Base-by-base conservation (phyloP, 2,113 vertebrate species). In the Triplophysa siluroides region DNA sequence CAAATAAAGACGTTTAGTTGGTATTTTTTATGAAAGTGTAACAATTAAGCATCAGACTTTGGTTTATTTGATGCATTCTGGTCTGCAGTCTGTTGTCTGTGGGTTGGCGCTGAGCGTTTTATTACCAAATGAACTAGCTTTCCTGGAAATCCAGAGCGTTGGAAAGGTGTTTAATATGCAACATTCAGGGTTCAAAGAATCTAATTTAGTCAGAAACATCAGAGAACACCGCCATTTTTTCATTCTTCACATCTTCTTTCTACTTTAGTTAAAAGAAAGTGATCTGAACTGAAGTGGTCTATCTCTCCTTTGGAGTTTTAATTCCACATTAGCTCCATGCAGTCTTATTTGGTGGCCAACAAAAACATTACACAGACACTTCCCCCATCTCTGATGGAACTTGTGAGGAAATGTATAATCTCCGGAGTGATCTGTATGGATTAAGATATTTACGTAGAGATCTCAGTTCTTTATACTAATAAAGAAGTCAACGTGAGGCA, bases 281-380 rank as follows among this genome's bases (percentile, higher is more conserved):
- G 33, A n/a, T 70, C 5, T 72, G 62, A 79, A 79, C 71, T 68
- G 70, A 78, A 63, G 2, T 12, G 10, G 33, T 61, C 68, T 79
- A 50, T 71, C 58, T 72, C 19, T 68, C 0, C 10, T 50, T 18
- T 38, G 62, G 67, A 71, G 1, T 8, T 38, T 38, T 38, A 43
- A 79, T 79, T 72, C 56, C 61, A 50, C n/a, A 4, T 60, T 60
- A 63, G 58, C 68, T 71, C 29, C 41, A 21, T 18, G 66, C 56
- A 52, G 58, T 47, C 38, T 58, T 58, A 52, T 79, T 79, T 16
- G 19, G 5, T 47, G 56, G 78, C 78, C 78, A 71, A 33, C 12
- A n/a, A 14, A 72, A 79, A 64, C 68, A 63, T 52, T 33, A 61
- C 33, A 60, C 43, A 21, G 19, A 63, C 41, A 79, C 67, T 61